phyloP scores from a whole-genome alignment of 2,797 vertebrate genomes.

The Agapornis canus region DNA sequence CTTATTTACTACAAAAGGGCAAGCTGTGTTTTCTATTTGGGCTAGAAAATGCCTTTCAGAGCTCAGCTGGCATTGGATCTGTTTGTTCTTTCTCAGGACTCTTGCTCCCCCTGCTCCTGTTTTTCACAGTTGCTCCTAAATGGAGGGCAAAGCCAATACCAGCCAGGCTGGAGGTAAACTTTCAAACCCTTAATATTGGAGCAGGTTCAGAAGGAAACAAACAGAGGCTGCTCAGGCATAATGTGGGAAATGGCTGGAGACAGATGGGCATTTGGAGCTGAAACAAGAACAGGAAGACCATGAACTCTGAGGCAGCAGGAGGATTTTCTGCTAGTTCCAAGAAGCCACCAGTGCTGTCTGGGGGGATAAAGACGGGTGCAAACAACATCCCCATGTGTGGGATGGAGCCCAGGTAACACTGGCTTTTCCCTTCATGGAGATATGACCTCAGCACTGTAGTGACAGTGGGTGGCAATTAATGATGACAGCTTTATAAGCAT shows the following conservation, averaged over 20 bases:
- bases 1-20: background rate
- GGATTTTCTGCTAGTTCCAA: background rate
- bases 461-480: background rate
- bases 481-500: slow-evolving; percentile 51
- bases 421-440: background rate
- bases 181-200: slow-evolving; percentile 8
- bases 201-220: slow-evolving; percentile 19
- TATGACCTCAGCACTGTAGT: background rate
- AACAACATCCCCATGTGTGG: background rate
- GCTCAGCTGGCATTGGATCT: slow-evolving; percentile 41
- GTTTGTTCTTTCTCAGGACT: slow-evolving; percentile 11
- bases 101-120: background rate
- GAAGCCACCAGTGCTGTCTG: background rate
- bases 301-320: background rate
- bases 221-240: background rate
- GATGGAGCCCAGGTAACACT: background rate
- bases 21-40: background rate
- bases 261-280: background rate
- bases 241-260: slow-evolving; percentile 13
- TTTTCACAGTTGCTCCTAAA: background rate
- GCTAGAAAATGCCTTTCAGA: background rate
- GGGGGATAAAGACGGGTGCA: background rate
- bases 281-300: background rate
- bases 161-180: slow-evolving; percentile 16
- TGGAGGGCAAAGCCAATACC: slow-evolving; percentile 26